Evolutionary conservation across 30 jellyfish, hydroid and myxozoan genomes (phyloP), one percentile per base, ranked within the genome.

Genomic region (Aurelia sp.): DNA sequence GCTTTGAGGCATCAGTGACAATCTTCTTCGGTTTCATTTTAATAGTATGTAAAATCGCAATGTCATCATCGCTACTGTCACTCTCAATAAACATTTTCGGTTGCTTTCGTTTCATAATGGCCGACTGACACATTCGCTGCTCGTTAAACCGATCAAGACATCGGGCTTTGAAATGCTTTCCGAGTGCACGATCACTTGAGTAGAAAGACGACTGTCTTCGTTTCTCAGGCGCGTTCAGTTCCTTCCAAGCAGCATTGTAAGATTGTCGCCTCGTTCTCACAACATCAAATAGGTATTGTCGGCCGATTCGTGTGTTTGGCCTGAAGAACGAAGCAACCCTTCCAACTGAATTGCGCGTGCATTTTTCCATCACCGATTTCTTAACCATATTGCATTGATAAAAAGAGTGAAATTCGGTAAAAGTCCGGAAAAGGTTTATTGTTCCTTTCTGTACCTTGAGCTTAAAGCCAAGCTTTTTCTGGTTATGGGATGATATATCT

Each of bases 371-470:
- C 3, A 94, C 99, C 8, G 99, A 94, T 59, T 90, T 94, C 86
- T 94, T 94, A 16, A 94, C 99, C 77, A 90, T 65, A 35, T 89
- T 89, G 86, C 99, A 94, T 84, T 94, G 99, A 63, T 86, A 94
- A 84, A 94, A 94, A 1, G 99, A 94, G 64, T 94, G 99, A 58
- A 87, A 94, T 66, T 94, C 99, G 37, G 99, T 94, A 85, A 94
- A 94, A 13, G 99, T 94, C 21, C 99, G 87, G 81, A 94, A 94
- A 52, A 94, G 86, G 68, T 90, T 85, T 75, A 94, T 90, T 15
- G 99, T 96, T 20, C 87, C 94, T 51, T 90, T 93, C 61, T 94
- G 96, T 41, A 72, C 48, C 66, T 84, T 79, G 57, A 94, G 88
- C 19, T 65, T 69, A 69, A 94, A 94, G 62, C 97, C 94, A 73